Conservation (phyloP, 2,797 vertebrate genomes). For the Poliocrania exsul region DNA sequence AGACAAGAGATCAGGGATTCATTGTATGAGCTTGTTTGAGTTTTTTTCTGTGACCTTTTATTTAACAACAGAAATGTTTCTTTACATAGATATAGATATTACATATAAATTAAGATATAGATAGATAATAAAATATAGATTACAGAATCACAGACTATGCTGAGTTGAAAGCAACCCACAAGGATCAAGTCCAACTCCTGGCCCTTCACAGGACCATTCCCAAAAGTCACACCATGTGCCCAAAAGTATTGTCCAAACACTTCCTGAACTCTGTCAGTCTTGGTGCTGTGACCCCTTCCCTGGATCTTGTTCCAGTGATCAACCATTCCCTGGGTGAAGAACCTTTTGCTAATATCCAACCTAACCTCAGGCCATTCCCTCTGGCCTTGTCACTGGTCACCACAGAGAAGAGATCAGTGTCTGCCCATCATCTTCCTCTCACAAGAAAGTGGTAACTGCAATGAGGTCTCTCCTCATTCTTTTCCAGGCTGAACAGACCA, state of each 20-base stretch:
- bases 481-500: not conserved
- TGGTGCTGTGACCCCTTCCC: not conserved
- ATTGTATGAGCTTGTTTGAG: accelerated
- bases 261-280: not conserved
- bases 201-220: not conserved
- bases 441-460: not conserved
- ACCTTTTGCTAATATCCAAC: not conserved
- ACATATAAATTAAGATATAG: not conserved
- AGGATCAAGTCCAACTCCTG: not conserved
- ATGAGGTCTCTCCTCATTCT: not conserved
- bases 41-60: not conserved
- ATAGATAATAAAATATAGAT: not conserved
- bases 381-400: not conserved
- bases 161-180: not conserved
- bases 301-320: not conserved
- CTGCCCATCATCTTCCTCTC: not conserved
- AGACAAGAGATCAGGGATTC: not conserved
- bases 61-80: not conserved
- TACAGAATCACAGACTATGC: not conserved
- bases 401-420: not conserved
- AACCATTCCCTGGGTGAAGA: too few relatives aligned
- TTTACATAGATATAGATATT: not conserved
- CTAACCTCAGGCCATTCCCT: not conserved
- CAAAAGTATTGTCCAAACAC: not conserved
- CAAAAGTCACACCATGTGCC: not conserved